Percentiles rank a stretch among this genome's conserved stretches.
Evolutionary conservation across 2,113 vertebrate species (phyloP).

Genomic region (Cairina moschata): DNA sequence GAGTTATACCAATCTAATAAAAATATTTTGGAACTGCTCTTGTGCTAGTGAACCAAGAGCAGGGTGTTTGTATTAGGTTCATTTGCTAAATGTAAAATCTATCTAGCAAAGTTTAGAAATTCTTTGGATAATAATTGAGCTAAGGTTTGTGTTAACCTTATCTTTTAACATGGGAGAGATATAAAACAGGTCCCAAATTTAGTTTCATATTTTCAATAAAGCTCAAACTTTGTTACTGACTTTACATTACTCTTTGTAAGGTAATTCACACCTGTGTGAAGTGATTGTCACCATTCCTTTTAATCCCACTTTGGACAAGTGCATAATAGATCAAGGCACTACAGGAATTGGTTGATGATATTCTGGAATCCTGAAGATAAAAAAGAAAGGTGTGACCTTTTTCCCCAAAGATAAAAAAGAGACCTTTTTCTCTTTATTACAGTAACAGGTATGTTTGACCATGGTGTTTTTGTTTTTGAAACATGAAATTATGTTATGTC

Average conservation of each 20-base stretch:
- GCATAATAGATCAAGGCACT: not conserved
- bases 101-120: not conserved
- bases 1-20: not conserved
- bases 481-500: not conserved
- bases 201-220: not conserved
- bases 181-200: not conserved
- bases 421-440: not conserved
- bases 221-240: not conserved
- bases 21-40: not conserved
- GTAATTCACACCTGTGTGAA: not conserved
- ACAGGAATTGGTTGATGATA: not conserved
- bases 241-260: not conserved
- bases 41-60: fast-evolving
- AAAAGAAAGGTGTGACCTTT: not conserved
- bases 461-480: not conserved
- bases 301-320: not conserved
- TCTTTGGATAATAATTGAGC: not conserved
- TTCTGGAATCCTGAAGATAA: not conserved
- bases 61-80: not conserved
- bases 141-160: not conserved
- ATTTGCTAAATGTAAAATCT: not conserved
- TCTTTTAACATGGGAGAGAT: not conserved
- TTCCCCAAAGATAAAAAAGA: not conserved
- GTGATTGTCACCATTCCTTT: not conserved
- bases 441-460: not conserved